phyloP scores from a whole-genome alignment of 2,888 invertebrate species.

The Liopterus haemorrhoidalis region DNA sequence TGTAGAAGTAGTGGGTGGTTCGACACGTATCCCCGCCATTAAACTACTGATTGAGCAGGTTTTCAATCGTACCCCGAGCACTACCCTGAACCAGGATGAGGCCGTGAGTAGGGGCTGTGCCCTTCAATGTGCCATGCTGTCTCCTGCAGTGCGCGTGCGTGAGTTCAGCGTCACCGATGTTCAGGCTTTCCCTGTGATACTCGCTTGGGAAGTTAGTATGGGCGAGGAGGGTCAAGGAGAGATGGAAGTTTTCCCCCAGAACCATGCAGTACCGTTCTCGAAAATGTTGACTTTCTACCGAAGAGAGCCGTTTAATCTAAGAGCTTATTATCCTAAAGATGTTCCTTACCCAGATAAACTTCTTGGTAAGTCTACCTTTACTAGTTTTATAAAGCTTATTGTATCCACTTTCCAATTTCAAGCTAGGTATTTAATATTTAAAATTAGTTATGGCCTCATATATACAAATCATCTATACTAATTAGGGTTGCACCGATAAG shows the following conservation, averaged over 20 bases:
- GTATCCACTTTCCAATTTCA: too few species aligned
- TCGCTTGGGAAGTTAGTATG: conserved; percentile 67
- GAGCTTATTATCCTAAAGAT: conserved; percentile 72
- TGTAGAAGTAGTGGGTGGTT: conserved; percentile 95
- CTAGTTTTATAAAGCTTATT: too few species aligned
- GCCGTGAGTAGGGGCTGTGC: conserved; percentile 96
- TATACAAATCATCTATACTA: too few species aligned
- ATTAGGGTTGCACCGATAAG: too few species aligned
- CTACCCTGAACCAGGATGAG: conserved; percentile 97
- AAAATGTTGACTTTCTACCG: conserved; percentile 91
- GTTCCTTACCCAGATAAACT: conserved; percentile 71
- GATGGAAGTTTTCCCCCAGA: conserved; percentile 85
- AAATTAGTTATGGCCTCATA: too few species aligned
- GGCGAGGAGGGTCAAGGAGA: conserved; percentile 64
- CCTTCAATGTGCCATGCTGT: conserved; percentile 92
- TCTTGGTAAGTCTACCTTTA: conserved; percentile 74
- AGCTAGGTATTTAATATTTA: too few species aligned
- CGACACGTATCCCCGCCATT: conserved; percentile 87
- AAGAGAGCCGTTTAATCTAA: conserved; percentile 79
- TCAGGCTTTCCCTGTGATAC: conserved; percentile 79
- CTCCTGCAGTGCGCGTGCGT: conserved; percentile 93
- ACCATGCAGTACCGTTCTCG: conserved; percentile 88
- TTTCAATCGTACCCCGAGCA: conserved; percentile 79
- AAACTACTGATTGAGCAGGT: conserved; percentile 85
- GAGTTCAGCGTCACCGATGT: conserved; percentile 93